A percentile compares a stretch with the other conserved stretches of the same genome.
phyloP scores from a whole-genome alignment of 2,797 vertebrate species.

The Simalia tracyae region DNA sequence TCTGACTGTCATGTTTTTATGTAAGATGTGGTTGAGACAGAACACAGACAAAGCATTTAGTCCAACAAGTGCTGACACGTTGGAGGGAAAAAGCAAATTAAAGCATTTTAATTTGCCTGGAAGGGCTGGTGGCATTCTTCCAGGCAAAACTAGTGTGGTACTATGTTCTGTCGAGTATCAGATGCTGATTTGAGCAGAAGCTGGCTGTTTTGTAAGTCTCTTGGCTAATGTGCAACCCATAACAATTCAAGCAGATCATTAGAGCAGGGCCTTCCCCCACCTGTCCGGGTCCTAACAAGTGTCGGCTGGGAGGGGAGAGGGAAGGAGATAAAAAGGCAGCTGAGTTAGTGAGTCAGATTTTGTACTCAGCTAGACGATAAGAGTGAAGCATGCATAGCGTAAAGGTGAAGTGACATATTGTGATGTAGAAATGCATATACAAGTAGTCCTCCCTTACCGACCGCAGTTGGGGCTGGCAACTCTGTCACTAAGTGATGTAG shows the following conservation, averaged over 20 bases:
- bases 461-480: not conserved
- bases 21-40: slow-evolving; percentile 41
- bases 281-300: not conserved
- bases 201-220: not conserved
- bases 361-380: not conserved
- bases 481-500: not conserved
- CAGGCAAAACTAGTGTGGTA: slow-evolving; percentile 10
- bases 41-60: not conserved
- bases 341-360: not conserved
- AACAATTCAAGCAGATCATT: not conserved
- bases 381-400: not conserved
- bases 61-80: slow-evolving; percentile 33
- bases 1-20: slow-evolving; percentile 1
- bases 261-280: not conserved
- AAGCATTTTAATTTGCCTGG: slow-evolving; percentile 11
- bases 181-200: not conserved
- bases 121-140: slow-evolving; percentile 21
- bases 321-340: not conserved
- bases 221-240: not conserved
- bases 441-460: not conserved
- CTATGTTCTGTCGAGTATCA: not conserved
- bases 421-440: not conserved
- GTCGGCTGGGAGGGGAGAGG: not conserved
- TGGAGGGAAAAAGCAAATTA: slow-evolving; percentile 6
- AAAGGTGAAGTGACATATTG: not conserved